Evolutionary conservation across 1,140 invertebrate genomes (phyloP), one percentile per base, ranked within the genome.

Genomic region (Andricus grossulariae): DNA sequence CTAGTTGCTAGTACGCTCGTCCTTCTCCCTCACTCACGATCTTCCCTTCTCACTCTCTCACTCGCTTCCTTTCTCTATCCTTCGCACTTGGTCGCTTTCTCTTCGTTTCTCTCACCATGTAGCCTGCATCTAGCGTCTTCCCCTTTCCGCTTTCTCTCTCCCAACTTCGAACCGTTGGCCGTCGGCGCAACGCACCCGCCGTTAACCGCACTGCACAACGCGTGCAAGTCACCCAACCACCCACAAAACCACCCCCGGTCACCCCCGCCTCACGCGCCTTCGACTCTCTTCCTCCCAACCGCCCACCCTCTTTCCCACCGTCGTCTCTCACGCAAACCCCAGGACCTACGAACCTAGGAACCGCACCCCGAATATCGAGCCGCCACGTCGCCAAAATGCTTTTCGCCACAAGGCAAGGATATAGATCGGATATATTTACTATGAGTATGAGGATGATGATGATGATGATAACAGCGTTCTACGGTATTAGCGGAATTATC

Each of bases 291-390:
- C 77, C 77, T 21, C 75, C 50, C 72, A 72, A 70, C 79, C 77
- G 57, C 77, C 77, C 76, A 78, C 79, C 80, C 80, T 81, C 76
- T 79, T 78, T 80, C 81, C 81, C 82, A 73, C 75, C 80, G 73
- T 80, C 76, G 79, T 82, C 84, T 80, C 80, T 88, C 87, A 88
- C 84, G 86, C 86, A 87, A 88, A 88, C 81, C 86, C 87, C 87
- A 84, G 86, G 84, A 86, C 83, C 87, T 88, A 85, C 85, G 84
- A 83, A 86, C 84, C 87, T 88, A 87, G 87, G 88, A 88, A 90
- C 89, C 89, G 88, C 89, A 90, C 88, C 87, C 88, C 88, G 85
- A 90, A 89, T 90, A 90, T 90, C 87, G 88, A 90, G 85, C 88
- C 79, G 84, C 79, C 75, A 76, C 86, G 85, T 84, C 81, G 81